Evolutionary conservation across 1,140 invertebrate species (phyloP).

Genomic region (Dreissena rostriformis): DNA sequence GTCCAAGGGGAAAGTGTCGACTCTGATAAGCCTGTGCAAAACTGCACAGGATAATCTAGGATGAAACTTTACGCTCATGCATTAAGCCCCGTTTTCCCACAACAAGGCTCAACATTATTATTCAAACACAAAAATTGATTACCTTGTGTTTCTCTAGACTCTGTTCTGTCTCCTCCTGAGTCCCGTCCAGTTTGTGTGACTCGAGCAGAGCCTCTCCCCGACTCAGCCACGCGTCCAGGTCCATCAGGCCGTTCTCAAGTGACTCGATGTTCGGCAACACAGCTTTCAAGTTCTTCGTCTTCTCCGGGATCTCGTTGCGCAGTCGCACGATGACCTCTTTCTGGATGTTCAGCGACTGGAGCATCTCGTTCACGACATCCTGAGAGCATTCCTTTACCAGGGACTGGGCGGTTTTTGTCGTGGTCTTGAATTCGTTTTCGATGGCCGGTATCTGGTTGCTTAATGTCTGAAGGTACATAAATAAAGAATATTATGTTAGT

Average conservation of each 20-base stretch:
- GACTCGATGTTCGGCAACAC: slow-evolving; percentile 94
- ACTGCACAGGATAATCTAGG: too few relatives aligned
- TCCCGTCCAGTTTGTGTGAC: slow-evolving; percentile 85
- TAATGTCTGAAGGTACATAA: slow-evolving; percentile 83
- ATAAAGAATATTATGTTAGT: too few relatives aligned
- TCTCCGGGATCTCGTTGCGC: slow-evolving; percentile 84
- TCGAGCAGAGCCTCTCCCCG: slow-evolving; percentile 89
- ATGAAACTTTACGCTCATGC: neutral
- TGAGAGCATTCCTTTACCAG: slow-evolving; percentile 94
- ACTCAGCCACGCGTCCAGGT: slow-evolving; percentile 92
- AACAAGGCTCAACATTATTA: too few relatives aligned
- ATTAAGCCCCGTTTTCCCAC: too few relatives aligned
- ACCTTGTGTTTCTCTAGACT: slow-evolving; percentile 75
- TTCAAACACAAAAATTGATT: too few relatives aligned
- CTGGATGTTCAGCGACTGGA: slow-evolving; percentile 93
- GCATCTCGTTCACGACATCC: slow-evolving; percentile 94
- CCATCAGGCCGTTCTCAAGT: slow-evolving; percentile 91
- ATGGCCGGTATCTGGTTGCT: slow-evolving; percentile 92
- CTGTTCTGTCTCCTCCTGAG: slow-evolving; percentile 87
- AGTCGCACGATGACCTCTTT: slow-evolving; percentile 91
- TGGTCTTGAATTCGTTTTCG: slow-evolving; percentile 93
- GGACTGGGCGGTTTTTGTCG: slow-evolving; percentile 94
- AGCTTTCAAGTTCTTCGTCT: slow-evolving; percentile 75
- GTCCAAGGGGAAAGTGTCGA: too few relatives aligned
- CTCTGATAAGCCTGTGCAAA: too few relatives aligned